Base-by-base conservation (phyloP, 2,888 invertebrate genomes). In the Callyntrura guangdongensis region DNA sequence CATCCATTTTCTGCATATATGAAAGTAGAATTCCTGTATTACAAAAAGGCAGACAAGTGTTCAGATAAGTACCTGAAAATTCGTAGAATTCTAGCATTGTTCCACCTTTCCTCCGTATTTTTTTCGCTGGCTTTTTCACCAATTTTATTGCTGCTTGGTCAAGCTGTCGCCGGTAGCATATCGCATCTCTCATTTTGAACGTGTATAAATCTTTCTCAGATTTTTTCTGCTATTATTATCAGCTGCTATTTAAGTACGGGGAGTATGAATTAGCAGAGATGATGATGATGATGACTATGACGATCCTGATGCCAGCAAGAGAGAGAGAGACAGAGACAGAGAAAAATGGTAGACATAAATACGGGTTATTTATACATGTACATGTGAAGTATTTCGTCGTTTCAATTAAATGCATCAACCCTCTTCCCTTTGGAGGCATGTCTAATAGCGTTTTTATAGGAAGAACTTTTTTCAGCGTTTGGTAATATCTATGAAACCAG, bases 81-180 rank as follows among this genome's bases (percentile, higher is more conserved):
- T 90, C 90, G 86, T 61, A 74, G 90, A 90, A 90, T 90, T 86
- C 81, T 86, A 90, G 81, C 72, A 90, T 90, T 86, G 90, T 90
- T 90, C 86, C 74, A 90, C 86, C 90, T 86, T 77, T 90, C 56
- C 82, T 72, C 59, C 61, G 22, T 86, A 25, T 8, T 87, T 49
- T 56, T 77, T 77, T 77, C 53, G 77, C 77, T 56, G 5, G 14
- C 6, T 72, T 69, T 67, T 85, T 56, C 49, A 72, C 9, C 53
- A 36, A 85, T 11, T 74, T 77, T 86, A 61, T 77, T 67, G 72
- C 74, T 74, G 86, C 90, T 82, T 90, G 90, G 86, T 86, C 90
- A 90, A 90, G 90, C 90, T 90, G 90, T 90, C 90, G 90, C 90
- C 90, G 90, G 86, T 82, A 86, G 90, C 86, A 74, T 90, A 86